These are phyloP conservation scores for Polia nebulosa DNA, from an alignment of 2,888 invertebrate genomes.

Conservation along the genomic window DNA sequence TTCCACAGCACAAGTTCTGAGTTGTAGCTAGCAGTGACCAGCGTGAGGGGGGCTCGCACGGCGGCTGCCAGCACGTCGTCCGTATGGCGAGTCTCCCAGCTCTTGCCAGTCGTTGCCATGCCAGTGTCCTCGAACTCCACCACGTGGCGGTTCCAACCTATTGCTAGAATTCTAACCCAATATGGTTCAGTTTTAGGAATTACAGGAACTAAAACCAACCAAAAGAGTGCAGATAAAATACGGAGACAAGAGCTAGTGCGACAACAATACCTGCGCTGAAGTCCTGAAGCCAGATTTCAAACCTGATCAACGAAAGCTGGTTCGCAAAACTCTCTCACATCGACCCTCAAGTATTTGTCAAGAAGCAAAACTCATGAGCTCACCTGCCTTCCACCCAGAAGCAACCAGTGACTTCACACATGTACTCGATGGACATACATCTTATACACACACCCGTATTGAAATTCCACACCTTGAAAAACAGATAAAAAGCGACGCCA, in stretches of 20 bases:
- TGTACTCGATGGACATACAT: conserved; percentile 92
- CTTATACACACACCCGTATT: conserved; percentile 94
- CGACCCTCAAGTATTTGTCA: not conserved
- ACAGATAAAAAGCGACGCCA: not conserved
- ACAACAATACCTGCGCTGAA: too few species aligned
- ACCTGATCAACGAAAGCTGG: not conserved
- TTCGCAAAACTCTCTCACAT: not conserved
- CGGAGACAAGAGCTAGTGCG: not conserved
- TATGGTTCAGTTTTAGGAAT: not conserved
- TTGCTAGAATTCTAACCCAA: conserved; percentile 92
- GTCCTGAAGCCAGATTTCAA: not conserved
- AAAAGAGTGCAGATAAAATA: not conserved
- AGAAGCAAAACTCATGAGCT: conserved; percentile 27
- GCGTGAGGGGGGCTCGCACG: conserved; percentile 92
- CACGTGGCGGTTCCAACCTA: conserved; percentile 95
- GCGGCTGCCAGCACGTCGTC: conserved; percentile 95
- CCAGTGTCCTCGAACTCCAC: conserved; percentile 92
- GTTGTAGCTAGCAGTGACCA: conserved; percentile 94
- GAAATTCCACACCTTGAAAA: conserved; percentile 95
- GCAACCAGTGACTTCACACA: conserved; percentile 91
- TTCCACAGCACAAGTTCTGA: conserved; percentile 96
- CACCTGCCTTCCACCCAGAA: conserved; percentile 92
- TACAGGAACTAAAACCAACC: not conserved
- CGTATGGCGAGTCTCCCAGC: conserved; percentile 93
- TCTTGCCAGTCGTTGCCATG: conserved; percentile 90